phyloP scores from a whole-genome alignment of 2,888 invertebrate species.

The Dyspetes luteomarginatus region DNA sequence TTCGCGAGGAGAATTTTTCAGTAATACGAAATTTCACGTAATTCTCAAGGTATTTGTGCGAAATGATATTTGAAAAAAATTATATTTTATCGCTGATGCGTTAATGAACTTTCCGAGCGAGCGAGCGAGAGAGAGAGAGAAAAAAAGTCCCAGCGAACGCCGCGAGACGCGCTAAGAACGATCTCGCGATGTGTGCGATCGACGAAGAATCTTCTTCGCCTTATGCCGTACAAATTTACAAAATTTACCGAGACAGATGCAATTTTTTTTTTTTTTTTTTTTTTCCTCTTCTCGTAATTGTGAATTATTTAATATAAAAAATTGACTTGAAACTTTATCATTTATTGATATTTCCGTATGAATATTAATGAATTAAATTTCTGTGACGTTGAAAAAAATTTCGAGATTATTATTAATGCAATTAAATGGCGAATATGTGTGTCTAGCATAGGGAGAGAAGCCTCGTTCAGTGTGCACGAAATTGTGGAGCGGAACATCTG shows the following conservation, averaged over 20 bases:
- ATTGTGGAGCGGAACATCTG: constrained; percentile 56
- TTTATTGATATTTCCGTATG: too few species aligned
- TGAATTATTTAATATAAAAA: too few species aligned
- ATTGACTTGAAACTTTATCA: too few species aligned
- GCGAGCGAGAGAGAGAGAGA: background rate
- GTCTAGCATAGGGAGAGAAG: too few species aligned
- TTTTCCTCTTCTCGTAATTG: too few species aligned
- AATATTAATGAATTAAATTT: constrained; percentile 34
- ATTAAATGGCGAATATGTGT: constrained; percentile 40
- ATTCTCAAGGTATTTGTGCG: constrained; percentile 72
- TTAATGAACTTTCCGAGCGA: constrained; percentile 37
- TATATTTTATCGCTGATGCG: constrained; percentile 21
- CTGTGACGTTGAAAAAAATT: constrained; percentile 7
- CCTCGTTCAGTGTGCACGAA: constrained; percentile 34
- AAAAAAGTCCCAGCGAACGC: too few species aligned
- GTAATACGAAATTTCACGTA: constrained; percentile 64
- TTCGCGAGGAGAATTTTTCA: constrained; percentile 35
- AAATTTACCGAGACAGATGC: too few species aligned
- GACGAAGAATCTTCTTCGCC: too few species aligned
- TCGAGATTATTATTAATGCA: constrained; percentile 47
- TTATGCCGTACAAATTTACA: too few species aligned
- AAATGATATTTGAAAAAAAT: constrained; percentile 69
- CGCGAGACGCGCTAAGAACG: background rate
- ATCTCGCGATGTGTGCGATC: background rate
- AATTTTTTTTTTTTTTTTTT: too few species aligned